Percentiles rank a stretch among this genome's conserved stretches.
phyloP scores from a whole-genome alignment of 2,888 invertebrate genomes.

The Anorthoa munda region DNA sequence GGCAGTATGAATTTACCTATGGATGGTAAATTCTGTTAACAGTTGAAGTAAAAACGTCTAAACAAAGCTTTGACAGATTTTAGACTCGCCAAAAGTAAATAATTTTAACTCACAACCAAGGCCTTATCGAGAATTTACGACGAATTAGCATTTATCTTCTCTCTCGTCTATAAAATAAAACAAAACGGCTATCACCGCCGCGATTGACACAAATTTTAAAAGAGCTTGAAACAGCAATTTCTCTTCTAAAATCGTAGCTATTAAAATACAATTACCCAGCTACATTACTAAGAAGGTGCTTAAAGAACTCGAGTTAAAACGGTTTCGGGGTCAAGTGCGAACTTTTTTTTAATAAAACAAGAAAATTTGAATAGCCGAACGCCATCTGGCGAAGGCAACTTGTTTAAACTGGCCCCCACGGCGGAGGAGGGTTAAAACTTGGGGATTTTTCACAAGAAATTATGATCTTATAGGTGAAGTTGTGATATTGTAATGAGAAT shows the following conservation, averaged over 20 bases:
- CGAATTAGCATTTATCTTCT: slow-evolving; percentile 48
- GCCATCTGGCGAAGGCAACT: slow-evolving; percentile 75
- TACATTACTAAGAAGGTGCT: slow-evolving; percentile 69
- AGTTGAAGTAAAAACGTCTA: slow-evolving; percentile 1
- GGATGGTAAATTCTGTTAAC: background rate
- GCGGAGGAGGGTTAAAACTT: slow-evolving; percentile 65
- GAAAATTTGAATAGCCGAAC: slow-evolving; percentile 77
- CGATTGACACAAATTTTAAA: slow-evolving; percentile 63
- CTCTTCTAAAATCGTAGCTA: slow-evolving; percentile 54
- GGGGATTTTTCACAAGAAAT: slow-evolving; percentile 68
- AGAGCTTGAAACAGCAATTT: slow-evolving; percentile 59
- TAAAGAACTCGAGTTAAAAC: slow-evolving; percentile 66
- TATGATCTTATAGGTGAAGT: slow-evolving; percentile 75
- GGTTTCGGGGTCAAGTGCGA: slow-evolving; percentile 73
- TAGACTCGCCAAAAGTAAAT: slow-evolving; percentile 34
- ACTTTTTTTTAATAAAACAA: slow-evolving; percentile 81
- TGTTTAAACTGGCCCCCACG: slow-evolving; percentile 68
- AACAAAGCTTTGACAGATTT: slow-evolving; percentile 8
- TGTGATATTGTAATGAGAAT: slow-evolving; percentile 71
- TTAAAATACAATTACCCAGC: slow-evolving; percentile 69
- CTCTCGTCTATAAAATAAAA: slow-evolving; percentile 49
- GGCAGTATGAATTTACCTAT: no score
- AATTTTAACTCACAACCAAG: slow-evolving; percentile 11
- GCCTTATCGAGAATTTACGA: slow-evolving; percentile 24
- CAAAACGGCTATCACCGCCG: slow-evolving; percentile 48